These are phyloP conservation scores for Ciona savignyi DNA, from an alignment of 23 tunicate species.

Conservation along the genomic window DNA sequence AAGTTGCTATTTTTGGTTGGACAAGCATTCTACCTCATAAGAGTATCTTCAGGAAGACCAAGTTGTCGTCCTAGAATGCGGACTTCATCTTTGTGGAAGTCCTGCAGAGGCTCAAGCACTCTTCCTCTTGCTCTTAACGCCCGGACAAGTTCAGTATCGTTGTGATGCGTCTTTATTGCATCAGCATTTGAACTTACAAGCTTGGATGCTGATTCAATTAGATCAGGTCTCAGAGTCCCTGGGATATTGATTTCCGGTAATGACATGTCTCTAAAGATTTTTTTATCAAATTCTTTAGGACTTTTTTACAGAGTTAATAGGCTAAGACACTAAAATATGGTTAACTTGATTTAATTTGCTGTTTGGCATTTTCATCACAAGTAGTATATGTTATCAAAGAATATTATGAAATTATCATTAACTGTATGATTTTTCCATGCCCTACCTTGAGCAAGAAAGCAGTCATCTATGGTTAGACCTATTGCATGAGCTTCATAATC, in stretches of 20 bases:
- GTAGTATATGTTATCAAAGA: too few relatives aligned
- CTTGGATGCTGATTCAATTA: conserved; percentile 91
- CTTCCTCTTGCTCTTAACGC: conserved; percentile 76
- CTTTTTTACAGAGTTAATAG: too few relatives aligned
- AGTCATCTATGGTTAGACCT: conserved; percentile 60
- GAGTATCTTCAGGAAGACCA: conserved; percentile 35
- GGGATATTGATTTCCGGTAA: too few relatives aligned
- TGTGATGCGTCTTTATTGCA: conserved; percentile 97
- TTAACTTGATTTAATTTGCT: too few relatives aligned
- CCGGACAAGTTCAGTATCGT: conserved; percentile 91
- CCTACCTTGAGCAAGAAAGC: conserved; percentile 93
- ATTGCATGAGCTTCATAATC: conserved; percentile 66
- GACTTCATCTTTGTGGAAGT: conserved; percentile 99
- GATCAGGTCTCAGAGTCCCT: conserved; percentile 94
- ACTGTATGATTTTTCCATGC: background rate
- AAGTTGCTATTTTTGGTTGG: too few relatives aligned
- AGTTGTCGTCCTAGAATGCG: conserved; percentile 64
- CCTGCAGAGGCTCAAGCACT: conserved; percentile 87
- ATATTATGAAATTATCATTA: too few relatives aligned
- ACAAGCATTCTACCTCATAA: conserved; percentile 45
- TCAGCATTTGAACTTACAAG: conserved; percentile 72
- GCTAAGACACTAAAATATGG: too few relatives aligned
- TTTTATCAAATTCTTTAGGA: too few relatives aligned
- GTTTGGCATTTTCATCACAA: too few relatives aligned
- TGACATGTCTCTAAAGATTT: too few relatives aligned